Conservation (phyloP, 2,888 invertebrate genomes). For the Pandemis cinnamomeana region DNA sequence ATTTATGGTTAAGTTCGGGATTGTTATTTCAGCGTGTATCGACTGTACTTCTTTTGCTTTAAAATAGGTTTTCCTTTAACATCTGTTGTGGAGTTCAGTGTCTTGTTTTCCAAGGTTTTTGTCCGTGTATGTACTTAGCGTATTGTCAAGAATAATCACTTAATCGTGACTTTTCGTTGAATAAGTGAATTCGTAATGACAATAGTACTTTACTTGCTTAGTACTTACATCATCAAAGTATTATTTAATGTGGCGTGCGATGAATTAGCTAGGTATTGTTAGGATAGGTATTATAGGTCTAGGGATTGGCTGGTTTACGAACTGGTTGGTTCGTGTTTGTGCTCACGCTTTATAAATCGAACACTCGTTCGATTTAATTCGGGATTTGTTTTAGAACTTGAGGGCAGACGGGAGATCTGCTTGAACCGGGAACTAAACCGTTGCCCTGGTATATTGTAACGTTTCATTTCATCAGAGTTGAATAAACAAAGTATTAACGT, state of each 20-base stretch:
- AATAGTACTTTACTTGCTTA: conserved; percentile 28
- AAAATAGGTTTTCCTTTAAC: conserved; percentile 11
- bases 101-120: conserved; percentile 9
- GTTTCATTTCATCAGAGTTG: too few species aligned
- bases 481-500: too few species aligned
- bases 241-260: neutral
- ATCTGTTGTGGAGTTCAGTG: neutral
- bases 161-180: conserved; percentile 52
- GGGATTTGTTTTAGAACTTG: too few species aligned
- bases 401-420: too few species aligned
- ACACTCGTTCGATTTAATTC: too few species aligned
- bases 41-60: neutral
- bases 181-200: conserved; percentile 45
- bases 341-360: too few species aligned
- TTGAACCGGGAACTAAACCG: too few species aligned
- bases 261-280: neutral
- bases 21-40: neutral
- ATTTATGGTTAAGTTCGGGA: neutral
- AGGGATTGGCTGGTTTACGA: too few species aligned
- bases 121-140: conserved; percentile 3
- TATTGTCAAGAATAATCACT: conserved; percentile 49
- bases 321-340: too few species aligned
- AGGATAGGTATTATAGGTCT: too few species aligned
- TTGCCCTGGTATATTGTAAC: too few species aligned
- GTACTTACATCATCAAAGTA: neutral